phyloP scores from a whole-genome alignment of 2,888 invertebrate genomes.

The Pachymerium ferrugineum region DNA sequence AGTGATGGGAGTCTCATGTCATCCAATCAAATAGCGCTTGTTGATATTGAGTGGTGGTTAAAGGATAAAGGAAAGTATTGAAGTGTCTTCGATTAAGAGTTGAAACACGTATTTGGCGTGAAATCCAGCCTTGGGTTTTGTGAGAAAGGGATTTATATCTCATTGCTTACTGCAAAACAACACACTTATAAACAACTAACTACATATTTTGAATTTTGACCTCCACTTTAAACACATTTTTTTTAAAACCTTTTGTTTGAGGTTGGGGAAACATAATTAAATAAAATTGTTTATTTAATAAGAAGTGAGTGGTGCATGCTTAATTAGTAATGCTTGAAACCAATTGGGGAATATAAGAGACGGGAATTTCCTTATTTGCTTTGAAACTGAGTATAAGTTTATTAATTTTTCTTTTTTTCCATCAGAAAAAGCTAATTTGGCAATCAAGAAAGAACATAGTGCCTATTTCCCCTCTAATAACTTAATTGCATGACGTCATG shows the following conservation, averaged over 20 bases:
- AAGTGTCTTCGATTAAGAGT: neutral
- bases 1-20: neutral
- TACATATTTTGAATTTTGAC: neutral
- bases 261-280: constrained; percentile 3
- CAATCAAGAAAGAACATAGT: neutral
- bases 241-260: too few relatives aligned
- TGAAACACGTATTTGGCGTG: constrained; percentile 22
- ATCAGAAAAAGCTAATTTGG: neutral
- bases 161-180: too few relatives aligned
- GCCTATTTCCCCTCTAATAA: neutral
- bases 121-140: neutral
- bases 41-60: constrained; percentile 15
- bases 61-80: neutral
- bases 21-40: constrained; percentile 6
- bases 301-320: constrained; percentile 27
- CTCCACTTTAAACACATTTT: too few relatives aligned
- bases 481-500: neutral
- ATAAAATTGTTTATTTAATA: constrained; percentile 24
- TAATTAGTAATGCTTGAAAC: neutral
- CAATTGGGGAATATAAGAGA: neutral
- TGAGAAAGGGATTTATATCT: neutral
- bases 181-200: too few relatives aligned
- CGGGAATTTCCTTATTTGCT: constrained; percentile 11
- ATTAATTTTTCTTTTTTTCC: neutral
- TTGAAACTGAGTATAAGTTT: neutral